Evolutionary conservation across 2,888 invertebrate genomes (phyloP).

Genomic region (Netelia melanura): DNA sequence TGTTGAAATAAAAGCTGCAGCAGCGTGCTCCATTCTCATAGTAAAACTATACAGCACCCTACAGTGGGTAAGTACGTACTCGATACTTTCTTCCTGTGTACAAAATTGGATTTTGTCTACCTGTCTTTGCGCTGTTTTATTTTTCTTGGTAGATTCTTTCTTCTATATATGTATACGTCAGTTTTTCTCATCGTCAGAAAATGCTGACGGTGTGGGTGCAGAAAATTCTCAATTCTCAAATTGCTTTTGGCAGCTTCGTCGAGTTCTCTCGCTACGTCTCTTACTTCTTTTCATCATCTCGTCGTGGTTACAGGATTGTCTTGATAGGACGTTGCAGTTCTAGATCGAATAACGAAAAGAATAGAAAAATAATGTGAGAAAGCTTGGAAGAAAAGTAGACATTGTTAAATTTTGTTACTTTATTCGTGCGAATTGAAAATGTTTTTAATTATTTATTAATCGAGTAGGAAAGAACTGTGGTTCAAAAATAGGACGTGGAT

Average conservation of each 20-base stretch:
- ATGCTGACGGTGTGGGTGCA: constrained; percentile 46
- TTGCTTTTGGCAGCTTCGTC: constrained; percentile 49
- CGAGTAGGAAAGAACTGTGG: too few species aligned
- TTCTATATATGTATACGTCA: not conserved
- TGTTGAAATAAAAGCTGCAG: constrained; percentile 32
- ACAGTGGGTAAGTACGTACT: constrained; percentile 25
- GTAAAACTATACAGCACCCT: not conserved
- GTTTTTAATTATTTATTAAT: too few species aligned
- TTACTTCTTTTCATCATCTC: constrained; percentile 4
- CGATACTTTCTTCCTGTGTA: constrained; percentile 34
- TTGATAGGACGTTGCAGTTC: constrained; percentile 4
- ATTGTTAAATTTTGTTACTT: too few species aligned
- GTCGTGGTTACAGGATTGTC: constrained; percentile 8
- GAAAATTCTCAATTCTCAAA: constrained; percentile 59
- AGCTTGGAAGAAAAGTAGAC: not conserved
- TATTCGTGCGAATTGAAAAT: too few species aligned
- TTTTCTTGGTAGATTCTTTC: constrained; percentile 33
- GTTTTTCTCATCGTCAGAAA: constrained; percentile 28
- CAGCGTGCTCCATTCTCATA: constrained; percentile 7
- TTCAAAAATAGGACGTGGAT: not conserved
- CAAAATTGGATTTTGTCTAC: constrained; percentile 54
- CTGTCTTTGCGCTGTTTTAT: constrained; percentile 49
- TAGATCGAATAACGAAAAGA: constrained; percentile 20
- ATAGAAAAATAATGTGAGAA: not conserved
- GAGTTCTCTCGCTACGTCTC: constrained; percentile 21